These are phyloP conservation scores for Liodrosophila aerea DNA, from an alignment of 2,888 invertebrate genomes.

Conservation along the genomic window DNA sequence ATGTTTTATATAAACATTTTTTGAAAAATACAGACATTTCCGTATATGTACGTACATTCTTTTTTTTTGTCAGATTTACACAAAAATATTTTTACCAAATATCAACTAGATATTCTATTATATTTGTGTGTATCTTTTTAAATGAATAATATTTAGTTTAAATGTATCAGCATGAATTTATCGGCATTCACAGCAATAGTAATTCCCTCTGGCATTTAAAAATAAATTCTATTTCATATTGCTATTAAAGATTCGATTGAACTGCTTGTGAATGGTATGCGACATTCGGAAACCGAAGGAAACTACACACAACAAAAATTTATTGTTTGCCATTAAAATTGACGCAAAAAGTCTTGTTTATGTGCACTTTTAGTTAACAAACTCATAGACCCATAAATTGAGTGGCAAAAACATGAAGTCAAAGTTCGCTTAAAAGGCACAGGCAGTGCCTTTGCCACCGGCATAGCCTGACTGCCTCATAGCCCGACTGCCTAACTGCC, in stretches of 20 bases:
- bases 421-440: conserved; percentile 68
- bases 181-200: background rate
- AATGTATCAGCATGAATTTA: too few species aligned
- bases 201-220: background rate
- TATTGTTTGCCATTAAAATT: conserved; percentile 71
- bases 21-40: too few species aligned
- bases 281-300: conserved; percentile 20
- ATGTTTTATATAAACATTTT: too few species aligned
- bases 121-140: too few species aligned
- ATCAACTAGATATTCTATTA: too few species aligned
- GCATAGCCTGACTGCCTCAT: conserved; percentile 8
- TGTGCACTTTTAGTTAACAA: conserved; percentile 75
- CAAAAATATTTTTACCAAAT: background rate
- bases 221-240: conserved; percentile 13
- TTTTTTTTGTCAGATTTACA: too few species aligned
- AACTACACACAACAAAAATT: conserved; percentile 52
- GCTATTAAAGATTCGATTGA: conserved; percentile 47
- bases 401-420: conserved; percentile 69
- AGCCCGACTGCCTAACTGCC: too few species aligned
- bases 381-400: conserved; percentile 77
- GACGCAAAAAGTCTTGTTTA: conserved; percentile 70
- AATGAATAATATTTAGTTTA: too few species aligned
- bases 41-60: too few species aligned
- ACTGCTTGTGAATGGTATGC: conserved; percentile 1
- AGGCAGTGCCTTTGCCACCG: conserved; percentile 1